Evolutionary conservation across 1,140 invertebrate genomes (phyloP).

Genomic region (Drosophila ananassae): DNA sequence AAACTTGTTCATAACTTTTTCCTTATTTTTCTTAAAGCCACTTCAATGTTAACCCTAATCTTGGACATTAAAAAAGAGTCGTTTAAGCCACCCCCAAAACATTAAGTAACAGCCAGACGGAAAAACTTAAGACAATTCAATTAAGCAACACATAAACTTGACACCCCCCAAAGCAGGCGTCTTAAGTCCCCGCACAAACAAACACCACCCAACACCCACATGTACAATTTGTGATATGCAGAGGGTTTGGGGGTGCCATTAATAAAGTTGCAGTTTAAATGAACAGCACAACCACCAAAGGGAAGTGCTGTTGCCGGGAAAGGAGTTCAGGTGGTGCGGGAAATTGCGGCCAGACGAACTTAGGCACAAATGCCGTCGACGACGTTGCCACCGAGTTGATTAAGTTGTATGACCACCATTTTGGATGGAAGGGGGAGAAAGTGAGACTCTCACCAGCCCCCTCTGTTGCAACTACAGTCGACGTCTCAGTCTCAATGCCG

Average conservation of each 20-base stretch:
- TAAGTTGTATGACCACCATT: slow-evolving; percentile 62
- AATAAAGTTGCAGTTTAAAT: slow-evolving; percentile 77
- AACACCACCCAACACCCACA: background rate
- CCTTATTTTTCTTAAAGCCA: background rate
- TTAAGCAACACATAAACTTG: slow-evolving; percentile 75
- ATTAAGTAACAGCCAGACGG: slow-evolving; percentile 32
- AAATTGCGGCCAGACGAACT: slow-evolving; percentile 66
- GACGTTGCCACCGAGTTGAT: slow-evolving; percentile 52
- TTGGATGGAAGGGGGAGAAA: slow-evolving; percentile 17
- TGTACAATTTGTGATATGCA: background rate
- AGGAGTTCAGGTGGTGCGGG: background rate
- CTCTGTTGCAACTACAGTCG: background rate
- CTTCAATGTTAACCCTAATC: slow-evolving; percentile 16
- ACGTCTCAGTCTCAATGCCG: slow-evolving; percentile 7
- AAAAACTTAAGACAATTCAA: slow-evolving; percentile 72
- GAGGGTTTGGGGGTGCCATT: slow-evolving; percentile 41
- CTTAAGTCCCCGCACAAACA: slow-evolving; percentile 22
- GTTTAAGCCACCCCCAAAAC: slow-evolving; percentile 33
- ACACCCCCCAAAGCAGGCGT: slow-evolving; percentile 41
- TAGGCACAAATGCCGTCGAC: slow-evolving; percentile 51
- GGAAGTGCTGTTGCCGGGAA: background rate
- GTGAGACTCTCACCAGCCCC: slow-evolving; percentile 20
- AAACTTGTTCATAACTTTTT: background rate
- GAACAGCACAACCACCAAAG: slow-evolving; percentile 61
- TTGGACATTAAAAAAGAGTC: slow-evolving; percentile 3